Evolutionary conservation across 2,113 vertebrate species (phyloP).

Genomic region (Brachyhypopomus occidentalis): DNA sequence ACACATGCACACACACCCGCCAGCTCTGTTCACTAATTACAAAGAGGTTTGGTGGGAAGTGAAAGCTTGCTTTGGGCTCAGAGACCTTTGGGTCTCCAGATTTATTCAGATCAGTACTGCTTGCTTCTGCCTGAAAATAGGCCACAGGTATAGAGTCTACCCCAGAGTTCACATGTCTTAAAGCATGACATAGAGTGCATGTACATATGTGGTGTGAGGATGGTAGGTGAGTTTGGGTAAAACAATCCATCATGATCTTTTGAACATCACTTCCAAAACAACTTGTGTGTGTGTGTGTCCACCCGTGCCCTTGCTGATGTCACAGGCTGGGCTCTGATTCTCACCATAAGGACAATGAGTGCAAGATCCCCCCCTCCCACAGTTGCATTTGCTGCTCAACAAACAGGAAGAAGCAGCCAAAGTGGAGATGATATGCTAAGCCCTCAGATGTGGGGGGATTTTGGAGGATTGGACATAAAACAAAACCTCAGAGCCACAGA

Average conservation of each 20-base stretch:
- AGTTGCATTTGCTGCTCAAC: constrained; percentile 2
- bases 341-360: constrained; percentile 40
- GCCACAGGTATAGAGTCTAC: constrained; percentile 57
- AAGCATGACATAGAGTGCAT: constrained; percentile 18
- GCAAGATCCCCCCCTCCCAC: background rate
- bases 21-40: constrained; percentile 64
- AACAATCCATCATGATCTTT: constrained; percentile 6
- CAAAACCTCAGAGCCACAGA: constrained; percentile 36
- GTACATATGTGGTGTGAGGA: constrained; percentile 27
- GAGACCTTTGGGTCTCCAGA: constrained; percentile 60
- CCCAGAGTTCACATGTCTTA: constrained; percentile 38
- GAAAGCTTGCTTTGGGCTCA: constrained; percentile 46
- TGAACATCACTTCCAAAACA: background rate
- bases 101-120: constrained; percentile 59
- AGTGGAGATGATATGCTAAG: constrained; percentile 60
- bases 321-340: constrained; percentile 34
- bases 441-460: constrained; percentile 55
- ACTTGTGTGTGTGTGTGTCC: background rate
- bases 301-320: constrained; percentile 27
- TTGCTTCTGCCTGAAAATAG: constrained; percentile 63
- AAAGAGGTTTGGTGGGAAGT: constrained; percentile 55
- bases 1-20: constrained; percentile 29
- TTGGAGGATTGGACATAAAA: constrained; percentile 50
- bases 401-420: constrained; percentile 57
- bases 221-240: background rate